Evolutionary conservation across 2,797 vertebrate genomes (phyloP), one percentile per base, ranked within the genome.

Genomic region (Typhlichthys subterraneus): DNA sequence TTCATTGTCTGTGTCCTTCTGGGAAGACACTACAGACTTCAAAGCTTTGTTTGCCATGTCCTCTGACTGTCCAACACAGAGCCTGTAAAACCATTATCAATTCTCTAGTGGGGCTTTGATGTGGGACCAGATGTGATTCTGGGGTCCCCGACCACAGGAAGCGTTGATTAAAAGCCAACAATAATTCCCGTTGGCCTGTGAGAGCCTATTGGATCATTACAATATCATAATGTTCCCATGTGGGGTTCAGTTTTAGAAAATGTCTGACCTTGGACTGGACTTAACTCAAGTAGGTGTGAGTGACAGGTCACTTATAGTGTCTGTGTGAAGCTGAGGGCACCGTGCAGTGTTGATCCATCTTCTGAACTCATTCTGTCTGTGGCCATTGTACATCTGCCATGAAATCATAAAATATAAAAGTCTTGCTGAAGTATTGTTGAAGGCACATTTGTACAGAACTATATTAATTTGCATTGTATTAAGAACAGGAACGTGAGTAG

Each of bases 291-390:
- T 60, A 47, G 53, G 33, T 29, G 69, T 59, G 73, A 83, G 53
- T 77, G 84, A 66, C 80, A 81, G 76, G 73, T 83, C 69, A 81
- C 72, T 81, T 81, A 68, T 12, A 51, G 17, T 45, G 67, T 67
- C 77, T 56, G 80, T 73, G 75, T 79, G 19, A 69, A 64, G 14
- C 66, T 63, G 57, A 73, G 69, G 57, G 19, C 70, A 68, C 59
- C 70, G 57, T 42, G 4, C 62, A 65, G 59, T 67, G 59, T 69
- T 38, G 52, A 73, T 15, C 63, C 64, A 61, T 65, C 49, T 48
- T 65, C 60, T 55, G 59, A 23, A 53, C 61, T 82, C 38, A 59
- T 63, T 76, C 48, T 60, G 55, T 17, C 11, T 69, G 29, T 55
- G 56, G 57, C 71, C 63, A 60, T 80, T 79, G 69, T 80, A 70